Percentiles rank a stretch among this genome's conserved stretches.
Conservation (phyloP, 1,140 invertebrate genomes). For the Magallana ariakensis region DNA sequence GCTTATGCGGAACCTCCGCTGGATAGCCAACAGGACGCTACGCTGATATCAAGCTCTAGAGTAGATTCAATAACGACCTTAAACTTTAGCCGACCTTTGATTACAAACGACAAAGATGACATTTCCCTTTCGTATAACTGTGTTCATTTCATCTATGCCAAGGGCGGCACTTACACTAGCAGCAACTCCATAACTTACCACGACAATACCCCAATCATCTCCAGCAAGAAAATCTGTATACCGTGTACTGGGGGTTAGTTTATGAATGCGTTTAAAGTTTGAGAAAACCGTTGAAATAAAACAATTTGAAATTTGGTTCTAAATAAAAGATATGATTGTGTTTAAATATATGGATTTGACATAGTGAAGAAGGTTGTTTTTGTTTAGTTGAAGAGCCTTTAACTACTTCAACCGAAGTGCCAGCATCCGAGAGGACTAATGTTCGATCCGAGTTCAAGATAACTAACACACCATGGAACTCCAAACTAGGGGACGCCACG, state of each 20-base stretch:
- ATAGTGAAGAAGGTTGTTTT: too few species aligned
- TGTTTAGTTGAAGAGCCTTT: neutral
- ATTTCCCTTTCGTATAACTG: conserved; percentile 91
- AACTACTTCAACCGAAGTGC: neutral
- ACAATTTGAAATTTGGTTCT: too few species aligned
- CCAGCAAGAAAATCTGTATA: conserved; percentile 90
- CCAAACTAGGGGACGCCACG: neutral
- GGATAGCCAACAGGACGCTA: conserved; percentile 54
- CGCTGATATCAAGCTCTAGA: conserved; percentile 68
- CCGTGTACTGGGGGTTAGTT: conserved; percentile 40
- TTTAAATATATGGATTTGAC: too few species aligned
- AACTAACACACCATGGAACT: neutral
- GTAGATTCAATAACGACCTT: conserved; percentile 89
- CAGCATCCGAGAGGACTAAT: neutral
- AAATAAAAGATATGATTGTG: too few species aligned
- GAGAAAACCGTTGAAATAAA: too few species aligned
- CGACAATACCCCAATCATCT: conserved; percentile 87
- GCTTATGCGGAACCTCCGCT: conserved; percentile 11
- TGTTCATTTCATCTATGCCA: conserved; percentile 93
- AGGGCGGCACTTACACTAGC: conserved; percentile 91
- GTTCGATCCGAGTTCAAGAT: neutral
- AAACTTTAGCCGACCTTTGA: conserved; percentile 88
- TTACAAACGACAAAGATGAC: conserved; percentile 87
- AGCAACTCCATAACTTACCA: conserved; percentile 94
- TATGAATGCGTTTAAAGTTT: too few species aligned